These are phyloP conservation scores for Oenanthe oenanthe DNA, from an alignment of 2,113 vertebrate genomes.

Conservation along the genomic window DNA sequence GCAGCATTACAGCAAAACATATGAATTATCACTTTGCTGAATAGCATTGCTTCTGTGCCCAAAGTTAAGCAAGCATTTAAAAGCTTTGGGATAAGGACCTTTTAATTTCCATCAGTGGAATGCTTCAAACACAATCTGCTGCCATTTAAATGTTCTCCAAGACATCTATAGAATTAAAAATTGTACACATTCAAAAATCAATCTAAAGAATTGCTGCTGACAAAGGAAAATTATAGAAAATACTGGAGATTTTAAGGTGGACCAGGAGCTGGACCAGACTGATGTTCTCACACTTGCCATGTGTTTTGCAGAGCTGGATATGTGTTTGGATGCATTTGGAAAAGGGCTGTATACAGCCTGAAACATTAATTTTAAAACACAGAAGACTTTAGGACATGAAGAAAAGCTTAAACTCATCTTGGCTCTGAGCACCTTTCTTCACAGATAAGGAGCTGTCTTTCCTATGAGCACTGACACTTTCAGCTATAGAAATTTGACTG, in stretches of 20 bases:
- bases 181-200: background rate
- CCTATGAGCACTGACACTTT: background rate
- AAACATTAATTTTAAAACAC: background rate
- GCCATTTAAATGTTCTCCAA: background rate
- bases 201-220: background rate
- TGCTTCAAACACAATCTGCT: background rate
- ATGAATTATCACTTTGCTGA: background rate
- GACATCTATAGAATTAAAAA: background rate
- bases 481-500: background rate
- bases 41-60: background rate
- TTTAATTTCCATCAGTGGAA: constrained; percentile 4
- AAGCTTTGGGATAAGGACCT: background rate
- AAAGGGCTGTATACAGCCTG: background rate
- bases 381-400: background rate
- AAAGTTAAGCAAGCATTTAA: background rate
- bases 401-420: background rate
- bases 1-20: background rate
- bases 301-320: background rate
- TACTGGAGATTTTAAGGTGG: background rate
- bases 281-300: background rate
- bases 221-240: constrained; percentile 8
- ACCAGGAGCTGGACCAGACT: background rate
- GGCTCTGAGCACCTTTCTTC: background rate
- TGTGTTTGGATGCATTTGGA: background rate
- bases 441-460: background rate